A percentile compares a stretch with the other conserved stretches of the same genome.
Conservation (phyloP, 2,797 vertebrate genomes). For the Acomys russatus region DNA sequence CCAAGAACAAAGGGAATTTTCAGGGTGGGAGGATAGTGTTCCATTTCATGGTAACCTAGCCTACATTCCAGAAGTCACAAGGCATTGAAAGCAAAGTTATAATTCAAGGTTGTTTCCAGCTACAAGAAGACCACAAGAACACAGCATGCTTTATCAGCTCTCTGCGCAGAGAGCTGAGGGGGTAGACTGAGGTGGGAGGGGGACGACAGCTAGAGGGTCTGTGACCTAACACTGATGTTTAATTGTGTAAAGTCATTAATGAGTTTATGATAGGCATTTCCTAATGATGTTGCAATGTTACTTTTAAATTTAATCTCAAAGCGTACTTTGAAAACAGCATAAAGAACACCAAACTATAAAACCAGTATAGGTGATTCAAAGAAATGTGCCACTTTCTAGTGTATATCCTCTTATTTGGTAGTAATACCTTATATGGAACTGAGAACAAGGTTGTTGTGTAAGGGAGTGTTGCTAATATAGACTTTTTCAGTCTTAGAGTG, state of each 20-base stretch:
- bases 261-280: slow-evolving; percentile 41
- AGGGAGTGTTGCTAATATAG: not conserved
- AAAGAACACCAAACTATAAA: slow-evolving; percentile 63
- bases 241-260: not conserved
- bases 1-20: not conserved
- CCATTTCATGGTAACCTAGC: not conserved
- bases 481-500: slow-evolving; percentile 40
- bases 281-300: slow-evolving; percentile 39
- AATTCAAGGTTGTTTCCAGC: not conserved
- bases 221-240: slow-evolving; percentile 12
- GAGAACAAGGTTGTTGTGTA: not conserved
- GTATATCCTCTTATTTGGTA: slow-evolving; percentile 27
- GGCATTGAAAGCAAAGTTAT: not conserved
- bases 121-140: not conserved
- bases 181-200: not conserved
- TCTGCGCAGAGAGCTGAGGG: not conserved
- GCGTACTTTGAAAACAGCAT: slow-evolving; percentile 43
- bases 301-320: slow-evolving; percentile 23
- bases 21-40: not conserved
- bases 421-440: slow-evolving; percentile 53
- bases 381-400: slow-evolving; percentile 43
- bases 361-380: slow-evolving; percentile 12
- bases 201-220: not conserved
- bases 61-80: not conserved
- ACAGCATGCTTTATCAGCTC: not conserved